Conservation (phyloP, 1,140 invertebrate genomes). For the Bombus turneri region DNA sequence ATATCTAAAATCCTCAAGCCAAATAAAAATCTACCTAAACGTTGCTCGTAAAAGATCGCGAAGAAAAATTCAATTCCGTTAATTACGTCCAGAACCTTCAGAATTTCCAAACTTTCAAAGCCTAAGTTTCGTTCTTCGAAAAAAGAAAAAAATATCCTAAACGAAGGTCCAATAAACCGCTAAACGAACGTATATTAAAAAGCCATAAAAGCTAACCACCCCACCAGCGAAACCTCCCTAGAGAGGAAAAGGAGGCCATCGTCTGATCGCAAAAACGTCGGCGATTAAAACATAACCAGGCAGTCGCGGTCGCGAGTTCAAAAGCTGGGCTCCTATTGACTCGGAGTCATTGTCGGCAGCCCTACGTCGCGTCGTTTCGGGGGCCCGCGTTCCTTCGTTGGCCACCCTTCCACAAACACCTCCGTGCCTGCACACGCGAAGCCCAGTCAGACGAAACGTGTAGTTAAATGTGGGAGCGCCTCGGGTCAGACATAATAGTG, state of each 20-base stretch:
- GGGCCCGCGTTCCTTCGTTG: not conserved
- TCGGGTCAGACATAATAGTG: constrained; percentile 80
- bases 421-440: not conserved
- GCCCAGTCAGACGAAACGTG: constrained; percentile 47
- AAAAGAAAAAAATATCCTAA: too few species aligned
- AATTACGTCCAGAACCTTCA: too few species aligned
- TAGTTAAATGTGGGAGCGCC: constrained; percentile 80
- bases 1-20: too few species aligned
- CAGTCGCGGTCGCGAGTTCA: not conserved
- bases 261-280: not conserved
- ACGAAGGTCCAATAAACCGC: not conserved
- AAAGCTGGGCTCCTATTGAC: constrained; percentile 49
- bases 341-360: constrained; percentile 49
- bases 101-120: not conserved
- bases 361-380: not conserved
- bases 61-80: too few species aligned
- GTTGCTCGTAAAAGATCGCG: too few species aligned
- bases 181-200: not conserved
- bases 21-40: too few species aligned
- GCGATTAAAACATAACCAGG: constrained; percentile 41
- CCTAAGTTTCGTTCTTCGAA: not conserved
- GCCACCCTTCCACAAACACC: not conserved
- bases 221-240: not conserved
- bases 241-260: not conserved
- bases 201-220: not conserved